Evolutionary conservation across 2,113 vertebrate species (phyloP), one percentile per base, ranked within the genome.

Genomic region (Onychostoma macrolepis): DNA sequence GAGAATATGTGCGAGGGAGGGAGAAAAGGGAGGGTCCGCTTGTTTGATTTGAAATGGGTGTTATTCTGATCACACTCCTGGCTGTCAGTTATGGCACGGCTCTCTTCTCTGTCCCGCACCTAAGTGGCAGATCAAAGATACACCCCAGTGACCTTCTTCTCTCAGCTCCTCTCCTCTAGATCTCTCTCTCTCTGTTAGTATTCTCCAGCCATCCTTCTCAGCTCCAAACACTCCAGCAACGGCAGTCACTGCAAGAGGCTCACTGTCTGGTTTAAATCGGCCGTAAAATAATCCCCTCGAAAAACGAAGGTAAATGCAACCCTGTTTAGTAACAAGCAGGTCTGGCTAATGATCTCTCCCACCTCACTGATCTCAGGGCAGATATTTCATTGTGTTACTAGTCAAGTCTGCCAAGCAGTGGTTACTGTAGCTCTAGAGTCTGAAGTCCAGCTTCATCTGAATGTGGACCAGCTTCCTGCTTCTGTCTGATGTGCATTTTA

Each of bases 51-150:
- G 86, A 84, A 91, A 89, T 89, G 80, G 78, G 84, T 91, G 89
- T 93, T 91, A 92, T 91, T 93, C 91, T 87, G 74, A 90, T 92
- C 92, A 89, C 88, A 83, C 86, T 78, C 61, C 75, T 81, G 41
- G 63, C 45, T 86, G 65, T 90, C 91, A 88, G 83, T 86, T 89
- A 43, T 90, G 80, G 28, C 45, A 58, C 84, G 81, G 69, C 38
- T 53, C 21, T 58, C 85, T 78, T 85, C 61, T 83, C 76, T 26
- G 12, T 65, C 43, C 76, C 36, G 58, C 26, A 15, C 33, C 78
- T 82, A 85, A 88, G 69, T 83, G 84, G 53, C 67, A 86, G 87
- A 88, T 85, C 56, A 84, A 72, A 77, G 87, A 86, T 82, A 86
- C 78, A 85, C 24, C 67, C 56, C 50, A 53, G 67, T 88, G 84